Conservation (phyloP, 2,888 invertebrate species). For the Caenorhabditis sp. region DNA sequence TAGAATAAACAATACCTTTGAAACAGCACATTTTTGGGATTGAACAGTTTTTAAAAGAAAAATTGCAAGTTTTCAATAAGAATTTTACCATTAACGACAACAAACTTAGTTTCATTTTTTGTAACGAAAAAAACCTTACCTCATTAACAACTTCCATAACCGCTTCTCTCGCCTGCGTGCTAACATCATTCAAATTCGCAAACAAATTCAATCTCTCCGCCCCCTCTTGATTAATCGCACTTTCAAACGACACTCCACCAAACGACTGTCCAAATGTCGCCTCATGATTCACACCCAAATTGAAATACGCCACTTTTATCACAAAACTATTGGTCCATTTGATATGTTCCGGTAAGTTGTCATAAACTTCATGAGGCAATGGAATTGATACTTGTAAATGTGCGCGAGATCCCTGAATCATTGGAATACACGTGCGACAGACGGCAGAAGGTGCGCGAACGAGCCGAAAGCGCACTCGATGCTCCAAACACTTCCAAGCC, state of each 20-base stretch:
- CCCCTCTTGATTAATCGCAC: constrained; percentile 48
- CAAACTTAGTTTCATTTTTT: no score
- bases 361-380: constrained; percentile 53
- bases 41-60: no score
- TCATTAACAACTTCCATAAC: constrained; percentile 59
- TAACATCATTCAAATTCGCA: constrained; percentile 31
- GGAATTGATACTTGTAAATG: constrained; percentile 58
- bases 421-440: constrained; percentile 63
- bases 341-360: constrained; percentile 50
- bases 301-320: constrained; percentile 43
- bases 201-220: constrained; percentile 40
- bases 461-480: constrained; percentile 58
- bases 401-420: constrained; percentile 57
- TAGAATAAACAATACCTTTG: no score
- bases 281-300: constrained; percentile 64
- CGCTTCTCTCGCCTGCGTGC: constrained; percentile 37
- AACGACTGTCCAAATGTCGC: constrained; percentile 64
- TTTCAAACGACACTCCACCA: constrained; percentile 51
- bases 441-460: constrained; percentile 58
- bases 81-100: no score
- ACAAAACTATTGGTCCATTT: constrained; percentile 34
- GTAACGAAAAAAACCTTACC: no score
- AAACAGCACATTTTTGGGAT: no score
- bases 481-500: constrained; percentile 52
- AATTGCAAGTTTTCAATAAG: no score